Conservation (phyloP, 1,140 invertebrate species). For the Cydia fagiglandana region DNA sequence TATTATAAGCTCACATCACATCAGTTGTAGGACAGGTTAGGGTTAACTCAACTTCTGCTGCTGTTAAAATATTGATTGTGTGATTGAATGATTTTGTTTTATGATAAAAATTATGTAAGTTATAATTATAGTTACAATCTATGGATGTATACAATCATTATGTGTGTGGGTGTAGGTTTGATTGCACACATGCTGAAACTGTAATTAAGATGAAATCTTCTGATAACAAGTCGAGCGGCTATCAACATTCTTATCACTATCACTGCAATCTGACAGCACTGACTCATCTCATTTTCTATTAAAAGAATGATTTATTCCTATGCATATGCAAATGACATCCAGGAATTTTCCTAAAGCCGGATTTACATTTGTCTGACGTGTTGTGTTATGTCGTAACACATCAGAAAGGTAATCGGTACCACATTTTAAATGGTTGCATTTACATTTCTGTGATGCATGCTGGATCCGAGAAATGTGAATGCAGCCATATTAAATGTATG, state of each 20-base stretch:
- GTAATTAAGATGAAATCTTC: conserved; percentile 32
- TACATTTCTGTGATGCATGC: no score
- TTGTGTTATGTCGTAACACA: no score
- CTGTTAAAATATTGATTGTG: no score
- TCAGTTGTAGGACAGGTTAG: no score
- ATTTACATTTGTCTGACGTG: no score
- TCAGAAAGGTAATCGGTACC: no score
- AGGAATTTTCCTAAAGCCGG: background rate
- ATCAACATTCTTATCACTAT: conserved; percentile 29
- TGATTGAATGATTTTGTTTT: background rate
- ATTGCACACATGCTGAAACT: conserved; percentile 8
- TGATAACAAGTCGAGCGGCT: conserved; percentile 5
- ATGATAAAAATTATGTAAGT: background rate
- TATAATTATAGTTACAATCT: background rate
- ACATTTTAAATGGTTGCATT: no score
- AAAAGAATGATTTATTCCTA: conserved; percentile 18
- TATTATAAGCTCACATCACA: no score
- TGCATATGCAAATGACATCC: background rate
- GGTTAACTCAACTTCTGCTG: no score
- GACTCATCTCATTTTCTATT: conserved; percentile 26
- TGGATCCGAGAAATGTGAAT: no score
- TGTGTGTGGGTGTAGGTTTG: background rate
- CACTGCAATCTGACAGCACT: conserved; percentile 15
- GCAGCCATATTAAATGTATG: no score
- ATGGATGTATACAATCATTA: background rate